Conservation (phyloP, 2,113 vertebrate species). For the Amphilophus citrinellus region DNA sequence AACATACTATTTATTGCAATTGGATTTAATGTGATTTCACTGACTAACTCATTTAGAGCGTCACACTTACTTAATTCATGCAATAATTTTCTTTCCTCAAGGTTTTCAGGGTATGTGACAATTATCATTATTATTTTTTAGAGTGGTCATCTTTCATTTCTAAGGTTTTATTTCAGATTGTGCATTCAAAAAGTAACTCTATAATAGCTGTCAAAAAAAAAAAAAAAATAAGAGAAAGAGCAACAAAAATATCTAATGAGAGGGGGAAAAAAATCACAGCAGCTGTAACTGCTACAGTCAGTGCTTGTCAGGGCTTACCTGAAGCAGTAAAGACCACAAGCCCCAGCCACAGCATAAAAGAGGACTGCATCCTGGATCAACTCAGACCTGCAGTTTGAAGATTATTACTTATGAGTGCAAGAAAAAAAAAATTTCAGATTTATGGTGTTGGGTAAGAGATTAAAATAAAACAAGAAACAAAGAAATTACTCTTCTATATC, state of each 20-base stretch:
- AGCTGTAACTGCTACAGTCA: background rate
- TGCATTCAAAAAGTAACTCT: background rate
- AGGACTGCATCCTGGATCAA: constrained; percentile 73
- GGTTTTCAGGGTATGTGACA: background rate
- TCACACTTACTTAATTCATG: background rate
- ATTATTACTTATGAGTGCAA: background rate
- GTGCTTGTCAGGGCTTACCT: constrained; percentile 63
- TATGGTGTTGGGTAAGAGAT: background rate
- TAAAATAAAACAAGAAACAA: too few relatives aligned
- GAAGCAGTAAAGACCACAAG: constrained; percentile 63
- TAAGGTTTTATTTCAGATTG: background rate
- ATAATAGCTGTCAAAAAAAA: background rate
- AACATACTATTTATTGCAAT: background rate
- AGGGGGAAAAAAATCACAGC: background rate
- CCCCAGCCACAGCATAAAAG: constrained; percentile 67
- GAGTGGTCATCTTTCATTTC: background rate
- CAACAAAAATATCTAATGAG: background rate
- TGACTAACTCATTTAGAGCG: background rate
- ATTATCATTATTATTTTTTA: background rate
- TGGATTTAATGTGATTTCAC: background rate
- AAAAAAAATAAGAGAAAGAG: background rate
- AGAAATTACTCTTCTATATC: constrained; percentile 41
- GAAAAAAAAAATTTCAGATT: constrained; percentile 8
- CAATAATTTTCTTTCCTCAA: background rate
- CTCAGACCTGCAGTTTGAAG: constrained; percentile 44